Evolutionary conservation across 2,888 invertebrate genomes (phyloP), one percentile per base, ranked within the genome.

Genomic region (Pasiphila rectangulata): DNA sequence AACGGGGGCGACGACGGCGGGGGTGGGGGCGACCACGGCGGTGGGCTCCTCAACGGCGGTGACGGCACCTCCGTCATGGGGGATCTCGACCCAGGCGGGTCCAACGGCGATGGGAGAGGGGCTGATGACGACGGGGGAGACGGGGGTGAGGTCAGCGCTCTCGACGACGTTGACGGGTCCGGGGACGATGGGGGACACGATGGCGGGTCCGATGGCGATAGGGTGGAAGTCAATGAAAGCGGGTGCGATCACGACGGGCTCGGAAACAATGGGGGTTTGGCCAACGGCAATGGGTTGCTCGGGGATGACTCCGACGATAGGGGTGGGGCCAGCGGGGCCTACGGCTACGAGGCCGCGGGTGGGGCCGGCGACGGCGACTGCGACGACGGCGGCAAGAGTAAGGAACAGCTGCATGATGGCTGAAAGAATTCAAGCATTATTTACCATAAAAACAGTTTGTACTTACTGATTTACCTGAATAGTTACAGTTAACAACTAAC

Each of bases 61-160:
- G n/a, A n/a, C n/a, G n/a, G n/a, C n/a, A n/a, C n/a, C n/a, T n/a
- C n/a, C n/a, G n/a, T n/a, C n/a, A n/a, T n/a, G n/a, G n/a, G n/a
- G n/a, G n/a, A n/a, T n/a, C n/a, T 21, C 61, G 2, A 66, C 58
- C 20, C 56, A 12, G 51, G 63, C 43, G 39, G 67, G 61, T 21
- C 51, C 55, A 20, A 60, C 52, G 23, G 37, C 46, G 20, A 20
- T 9, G 38, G 51, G 46, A 50, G 15, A 16, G 30, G 16, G 7
- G 16, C 4, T 7, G 27, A 12, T 12, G 2, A 66, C 58, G 24
- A 57, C 9, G 53, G 63, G 42, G 35, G 67, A 60, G 30, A 60
- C 54, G 17, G 37, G 43, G 23, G 20, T 15, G 37, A 47, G 39
- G 5, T 16, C 46, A 19, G 37, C 46, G 17, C 19, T 10, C 30